Conservation (phyloP, 2,113 vertebrate species). For the Xiphias gladius region DNA sequence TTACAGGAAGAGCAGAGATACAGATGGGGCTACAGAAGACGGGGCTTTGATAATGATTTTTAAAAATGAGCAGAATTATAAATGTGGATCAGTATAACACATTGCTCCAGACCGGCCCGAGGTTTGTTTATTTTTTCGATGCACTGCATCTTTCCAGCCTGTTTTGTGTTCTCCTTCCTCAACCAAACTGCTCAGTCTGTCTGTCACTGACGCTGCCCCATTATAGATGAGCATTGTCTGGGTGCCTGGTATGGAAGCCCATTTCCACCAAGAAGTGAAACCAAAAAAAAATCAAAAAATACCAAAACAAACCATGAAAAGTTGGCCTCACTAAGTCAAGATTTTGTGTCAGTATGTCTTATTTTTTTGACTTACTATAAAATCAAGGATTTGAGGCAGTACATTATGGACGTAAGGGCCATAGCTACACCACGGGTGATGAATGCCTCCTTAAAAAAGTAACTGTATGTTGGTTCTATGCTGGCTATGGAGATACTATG, state of each 20-base stretch:
- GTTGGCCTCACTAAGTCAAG: neutral
- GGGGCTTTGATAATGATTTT: neutral
- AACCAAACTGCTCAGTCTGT: slow-evolving; percentile 62
- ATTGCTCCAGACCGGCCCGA: slow-evolving; percentile 16
- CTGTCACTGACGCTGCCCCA: slow-evolving; percentile 58
- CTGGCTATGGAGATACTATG: neutral
- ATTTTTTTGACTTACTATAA: neutral
- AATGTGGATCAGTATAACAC: neutral
- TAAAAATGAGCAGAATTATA: slow-evolving; percentile 25
- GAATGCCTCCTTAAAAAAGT: neutral
- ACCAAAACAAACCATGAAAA: too few relatives aligned
- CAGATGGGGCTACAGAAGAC: neutral
- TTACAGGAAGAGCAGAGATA: slow-evolving; percentile 5
- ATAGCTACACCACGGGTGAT: neutral
- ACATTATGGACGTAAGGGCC: too few relatives aligned
- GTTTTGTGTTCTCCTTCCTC: slow-evolving; percentile 39
- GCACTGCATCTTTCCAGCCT: slow-evolving; percentile 56
- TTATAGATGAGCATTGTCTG: slow-evolving; percentile 57
- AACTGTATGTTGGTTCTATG: too few relatives aligned
- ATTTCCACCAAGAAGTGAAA: neutral
- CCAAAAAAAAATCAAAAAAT: neutral
- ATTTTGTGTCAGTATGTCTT: neutral
- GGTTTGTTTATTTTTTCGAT: slow-evolving; percentile 34
- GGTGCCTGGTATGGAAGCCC: neutral
- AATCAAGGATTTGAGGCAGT: too few relatives aligned